phyloP scores from a whole-genome alignment of 2,888 invertebrate species.

The Lamellibrachia columna region DNA sequence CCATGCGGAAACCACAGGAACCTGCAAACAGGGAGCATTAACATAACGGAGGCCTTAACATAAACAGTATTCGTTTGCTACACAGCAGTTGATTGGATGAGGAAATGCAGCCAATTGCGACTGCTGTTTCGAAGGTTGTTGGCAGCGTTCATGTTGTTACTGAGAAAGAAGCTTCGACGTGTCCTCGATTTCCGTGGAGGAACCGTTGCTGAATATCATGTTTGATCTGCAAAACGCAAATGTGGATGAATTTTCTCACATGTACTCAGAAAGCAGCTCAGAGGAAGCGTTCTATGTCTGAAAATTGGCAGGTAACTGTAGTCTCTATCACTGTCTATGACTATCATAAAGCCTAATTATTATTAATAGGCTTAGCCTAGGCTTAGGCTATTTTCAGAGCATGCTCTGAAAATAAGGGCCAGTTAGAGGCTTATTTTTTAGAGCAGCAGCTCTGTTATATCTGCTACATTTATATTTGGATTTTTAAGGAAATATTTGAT shows the following conservation, averaged over 20 bases:
- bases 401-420: too few species aligned
- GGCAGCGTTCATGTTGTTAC: constrained; percentile 9
- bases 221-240: neutral
- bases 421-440: too few species aligned
- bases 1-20: neutral
- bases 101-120: neutral
- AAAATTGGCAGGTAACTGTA: neutral
- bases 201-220: neutral
- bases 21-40: neutral
- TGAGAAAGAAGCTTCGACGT: neutral
- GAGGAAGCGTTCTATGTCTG: neutral
- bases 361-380: too few species aligned
- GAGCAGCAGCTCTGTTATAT: too few species aligned
- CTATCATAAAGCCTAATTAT: too few species aligned
- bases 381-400: too few species aligned
- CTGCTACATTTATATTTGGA: too few species aligned
- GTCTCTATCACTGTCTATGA: too few species aligned
- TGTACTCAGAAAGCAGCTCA: neutral
- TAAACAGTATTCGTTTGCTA: neutral
- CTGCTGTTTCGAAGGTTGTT: neutral
- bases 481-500: too few species aligned
- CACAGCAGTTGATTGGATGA: neutral
- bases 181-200: neutral
- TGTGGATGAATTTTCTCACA: neutral
- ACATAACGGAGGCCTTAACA: neutral